These are phyloP conservation scores for Plectropomus leopardus DNA, from an alignment of 2,113 vertebrate species.

Conservation along the genomic window DNA sequence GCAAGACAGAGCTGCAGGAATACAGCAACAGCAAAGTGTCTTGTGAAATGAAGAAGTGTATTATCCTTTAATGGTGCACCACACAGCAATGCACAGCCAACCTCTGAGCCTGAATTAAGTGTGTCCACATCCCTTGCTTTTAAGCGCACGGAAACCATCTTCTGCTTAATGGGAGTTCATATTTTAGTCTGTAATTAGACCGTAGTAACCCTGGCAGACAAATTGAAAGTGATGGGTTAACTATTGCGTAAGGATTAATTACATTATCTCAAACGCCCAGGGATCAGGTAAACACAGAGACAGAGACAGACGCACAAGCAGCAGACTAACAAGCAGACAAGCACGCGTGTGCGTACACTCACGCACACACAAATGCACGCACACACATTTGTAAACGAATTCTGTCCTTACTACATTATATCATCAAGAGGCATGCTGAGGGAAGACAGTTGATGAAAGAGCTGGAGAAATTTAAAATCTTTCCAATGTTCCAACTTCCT, in stretches of 20 bases:
- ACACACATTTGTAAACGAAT: constrained; percentile 38
- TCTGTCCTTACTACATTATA: constrained; percentile 41
- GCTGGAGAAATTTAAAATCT: constrained; percentile 75
- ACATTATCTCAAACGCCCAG: constrained; percentile 38
- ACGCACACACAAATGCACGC: neutral
- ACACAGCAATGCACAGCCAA: constrained; percentile 23
- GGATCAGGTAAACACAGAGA: constrained; percentile 54
- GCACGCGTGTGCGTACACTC: neutral
- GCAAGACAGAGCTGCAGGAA: neutral
- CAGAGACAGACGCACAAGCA: neutral
- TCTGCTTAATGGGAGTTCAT: constrained; percentile 54
- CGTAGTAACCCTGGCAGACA: constrained; percentile 33
- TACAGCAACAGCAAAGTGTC: constrained; percentile 8
- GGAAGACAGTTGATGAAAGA: constrained; percentile 60
- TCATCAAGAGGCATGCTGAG: constrained; percentile 33
- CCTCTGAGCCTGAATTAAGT: constrained; percentile 40
- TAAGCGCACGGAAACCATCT: constrained; percentile 35
- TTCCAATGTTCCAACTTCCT: constrained; percentile 77
- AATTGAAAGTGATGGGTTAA: constrained; percentile 61
- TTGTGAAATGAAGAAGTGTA: constrained; percentile 23
- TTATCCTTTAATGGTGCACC: constrained; percentile 30
- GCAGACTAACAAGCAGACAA: neutral
- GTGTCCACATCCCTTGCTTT: constrained; percentile 22
- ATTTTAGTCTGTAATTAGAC: constrained; percentile 65
- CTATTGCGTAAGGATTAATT: constrained; percentile 59